Evolutionary conservation across 2,113 vertebrate species (phyloP).

Genomic region (Notothenia rossii): DNA sequence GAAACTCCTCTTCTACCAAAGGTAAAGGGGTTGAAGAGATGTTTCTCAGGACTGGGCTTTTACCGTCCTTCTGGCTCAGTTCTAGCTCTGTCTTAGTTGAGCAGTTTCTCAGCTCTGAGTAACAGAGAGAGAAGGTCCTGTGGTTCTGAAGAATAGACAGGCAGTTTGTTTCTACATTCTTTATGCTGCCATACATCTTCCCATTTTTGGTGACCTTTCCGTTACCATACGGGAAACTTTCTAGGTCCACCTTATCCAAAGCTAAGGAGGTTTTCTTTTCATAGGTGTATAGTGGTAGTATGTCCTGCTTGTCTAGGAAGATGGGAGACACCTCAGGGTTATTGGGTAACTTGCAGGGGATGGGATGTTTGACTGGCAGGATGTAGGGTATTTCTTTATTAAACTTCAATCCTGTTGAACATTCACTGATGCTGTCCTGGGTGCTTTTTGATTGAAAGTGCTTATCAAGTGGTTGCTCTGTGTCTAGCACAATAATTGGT

Average conservation of each 20-base stretch:
- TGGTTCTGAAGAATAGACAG: constrained; percentile 85
- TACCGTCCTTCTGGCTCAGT: constrained; percentile 85
- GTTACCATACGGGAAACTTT: constrained; percentile 87
- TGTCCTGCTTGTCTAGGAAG: constrained; percentile 87
- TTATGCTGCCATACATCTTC: constrained; percentile 90
- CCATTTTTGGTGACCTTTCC: constrained; percentile 88
- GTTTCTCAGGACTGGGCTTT: constrained; percentile 72
- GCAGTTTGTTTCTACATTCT: constrained; percentile 90
- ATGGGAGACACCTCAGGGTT: constrained; percentile 88
- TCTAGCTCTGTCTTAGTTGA: constrained; percentile 88
- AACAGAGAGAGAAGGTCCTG: constrained; percentile 87
- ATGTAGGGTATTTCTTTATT: constrained; percentile 92
- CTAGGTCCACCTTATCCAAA: constrained; percentile 87
- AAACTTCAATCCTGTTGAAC: constrained; percentile 88
- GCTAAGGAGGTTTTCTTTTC: constrained; percentile 84
- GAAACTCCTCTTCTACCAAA: constrained; percentile 63
- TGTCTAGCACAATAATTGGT: constrained; percentile 88
- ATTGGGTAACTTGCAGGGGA: constrained; percentile 85
- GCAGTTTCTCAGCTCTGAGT: constrained; percentile 88
- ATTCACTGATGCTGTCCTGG: constrained; percentile 87
- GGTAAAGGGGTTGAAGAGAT: constrained; percentile 66
- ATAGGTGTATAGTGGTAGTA: constrained; percentile 84
- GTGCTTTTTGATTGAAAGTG: constrained; percentile 87
- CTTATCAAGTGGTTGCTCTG: constrained; percentile 89
- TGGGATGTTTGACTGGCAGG: constrained; percentile 89